Conservation (phyloP, 1,140 invertebrate species). For the Sycobia sp. region DNA sequence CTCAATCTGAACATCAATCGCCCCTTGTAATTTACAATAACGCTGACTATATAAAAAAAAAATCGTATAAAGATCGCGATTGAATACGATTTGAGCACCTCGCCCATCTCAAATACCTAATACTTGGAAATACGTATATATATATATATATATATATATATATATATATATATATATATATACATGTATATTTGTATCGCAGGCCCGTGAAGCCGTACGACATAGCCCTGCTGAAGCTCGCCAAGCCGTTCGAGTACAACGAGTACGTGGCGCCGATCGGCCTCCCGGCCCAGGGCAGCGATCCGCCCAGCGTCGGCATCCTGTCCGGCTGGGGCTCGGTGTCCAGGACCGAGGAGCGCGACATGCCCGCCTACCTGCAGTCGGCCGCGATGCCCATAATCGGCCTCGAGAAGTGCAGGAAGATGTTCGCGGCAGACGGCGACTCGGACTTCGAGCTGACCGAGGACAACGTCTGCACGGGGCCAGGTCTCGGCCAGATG, state of each 20-base stretch:
- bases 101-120: too few relatives aligned
- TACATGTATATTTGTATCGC: background rate
- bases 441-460: conserved; percentile 41
- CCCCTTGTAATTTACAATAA: too few relatives aligned
- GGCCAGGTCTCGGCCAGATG: conserved; percentile 62
- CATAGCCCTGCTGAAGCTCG: conserved; percentile 67
- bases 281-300: conserved; percentile 57
- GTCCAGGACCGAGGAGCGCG: conserved; percentile 27
- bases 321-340: conserved; percentile 63
- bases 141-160: too few relatives aligned
- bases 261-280: conserved; percentile 60
- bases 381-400: conserved; percentile 44
- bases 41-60: too few relatives aligned
- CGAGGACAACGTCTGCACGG: conserved; percentile 66
- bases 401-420: conserved; percentile 36
- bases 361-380: conserved; percentile 41
- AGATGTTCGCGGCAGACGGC: conserved; percentile 31
- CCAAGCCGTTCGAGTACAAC: conserved; percentile 62
- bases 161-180: background rate
- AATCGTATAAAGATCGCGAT: too few relatives aligned
- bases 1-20: too few relatives aligned
- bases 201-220: conserved; percentile 66
- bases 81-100: too few relatives aligned
- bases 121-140: too few relatives aligned
- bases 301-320: conserved; percentile 39